Evolutionary conservation across 2,113 vertebrate genomes (phyloP).

Genomic region (Xenopus laevis): DNA sequence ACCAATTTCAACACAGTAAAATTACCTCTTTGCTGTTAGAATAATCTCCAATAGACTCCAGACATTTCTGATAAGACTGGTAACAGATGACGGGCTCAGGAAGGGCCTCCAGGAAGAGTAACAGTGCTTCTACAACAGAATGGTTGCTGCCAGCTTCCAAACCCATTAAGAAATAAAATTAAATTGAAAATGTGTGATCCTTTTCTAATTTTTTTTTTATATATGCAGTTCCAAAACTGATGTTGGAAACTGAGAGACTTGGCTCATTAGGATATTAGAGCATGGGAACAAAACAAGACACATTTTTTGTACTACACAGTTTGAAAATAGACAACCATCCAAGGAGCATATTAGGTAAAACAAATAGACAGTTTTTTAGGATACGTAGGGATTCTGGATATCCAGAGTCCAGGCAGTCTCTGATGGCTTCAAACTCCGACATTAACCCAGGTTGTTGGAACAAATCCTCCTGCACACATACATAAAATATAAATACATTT

Average conservation of each 20-base stretch:
- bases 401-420: conserved; percentile 89
- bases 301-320: no score
- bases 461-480: conserved; percentile 80
- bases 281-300: no score
- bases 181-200: no score
- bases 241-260: no score
- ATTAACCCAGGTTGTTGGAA: conserved; percentile 94
- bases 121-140: conserved; percentile 87
- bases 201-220: no score
- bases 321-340: no score
- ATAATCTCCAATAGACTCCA: conserved; percentile 69
- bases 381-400: conserved; percentile 85
- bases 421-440: conserved; percentile 85
- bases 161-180: conserved; percentile 60
- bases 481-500: neutral
- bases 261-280: no score
- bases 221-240: no score
- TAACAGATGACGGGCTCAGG: conserved; percentile 88
- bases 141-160: conserved; percentile 85
- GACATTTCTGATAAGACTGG: conserved; percentile 71
- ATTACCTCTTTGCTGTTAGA: conserved; percentile 79
- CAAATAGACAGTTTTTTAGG: conserved; percentile 58
- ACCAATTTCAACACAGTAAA: neutral
- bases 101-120: conserved; percentile 91
- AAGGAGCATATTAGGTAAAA: no score